phyloP scores from a whole-genome alignment of 2,888 invertebrate species.

The Operophtera brumata region DNA sequence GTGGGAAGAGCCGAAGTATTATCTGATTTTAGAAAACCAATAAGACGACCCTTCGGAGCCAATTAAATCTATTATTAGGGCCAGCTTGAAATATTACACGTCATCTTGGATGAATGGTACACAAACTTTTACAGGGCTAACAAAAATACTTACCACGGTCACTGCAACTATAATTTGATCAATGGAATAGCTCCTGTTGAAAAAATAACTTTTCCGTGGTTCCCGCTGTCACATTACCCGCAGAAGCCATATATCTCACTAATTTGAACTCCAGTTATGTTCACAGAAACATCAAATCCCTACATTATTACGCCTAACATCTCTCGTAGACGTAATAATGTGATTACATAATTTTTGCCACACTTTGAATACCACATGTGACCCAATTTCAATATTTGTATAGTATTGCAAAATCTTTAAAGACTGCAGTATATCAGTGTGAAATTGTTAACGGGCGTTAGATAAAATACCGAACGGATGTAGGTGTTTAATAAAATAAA shows the following conservation, averaged over 20 bases:
- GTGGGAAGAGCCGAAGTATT: slow-evolving; percentile 42
- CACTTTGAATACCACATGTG: slow-evolving; percentile 33
- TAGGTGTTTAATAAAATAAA: slow-evolving; percentile 61
- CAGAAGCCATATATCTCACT: slow-evolving; percentile 16
- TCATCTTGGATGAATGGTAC: slow-evolving; percentile 29
- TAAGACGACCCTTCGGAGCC: slow-evolving; percentile 20
- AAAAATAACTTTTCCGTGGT: slow-evolving; percentile 5
- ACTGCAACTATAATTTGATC: slow-evolving; percentile 30
- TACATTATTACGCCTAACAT: slow-evolving; percentile 20
- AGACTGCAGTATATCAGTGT: slow-evolving; percentile 45
- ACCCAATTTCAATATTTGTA: slow-evolving; percentile 42
- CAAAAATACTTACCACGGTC: slow-evolving; percentile 34
- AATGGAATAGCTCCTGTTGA: slow-evolving; percentile 25
- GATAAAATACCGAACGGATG: slow-evolving; percentile 54
- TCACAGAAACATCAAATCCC: slow-evolving; percentile 14
- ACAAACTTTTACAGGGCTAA: slow-evolving; percentile 22
- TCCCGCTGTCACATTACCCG: slow-evolving; percentile 5
- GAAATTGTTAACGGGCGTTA: slow-evolving; percentile 42
- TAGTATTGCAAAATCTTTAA: slow-evolving; percentile 43
- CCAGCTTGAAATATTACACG: slow-evolving; percentile 23
- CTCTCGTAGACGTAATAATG: slow-evolving; percentile 35
- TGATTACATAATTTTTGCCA: slow-evolving; percentile 44
- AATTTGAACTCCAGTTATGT: slow-evolving; percentile 21
- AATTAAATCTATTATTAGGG: slow-evolving; percentile 21
- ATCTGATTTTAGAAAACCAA: slow-evolving; percentile 13